phyloP scores from a whole-genome alignment of 1,140 invertebrate species.

The Brachionus koreanus region DNA sequence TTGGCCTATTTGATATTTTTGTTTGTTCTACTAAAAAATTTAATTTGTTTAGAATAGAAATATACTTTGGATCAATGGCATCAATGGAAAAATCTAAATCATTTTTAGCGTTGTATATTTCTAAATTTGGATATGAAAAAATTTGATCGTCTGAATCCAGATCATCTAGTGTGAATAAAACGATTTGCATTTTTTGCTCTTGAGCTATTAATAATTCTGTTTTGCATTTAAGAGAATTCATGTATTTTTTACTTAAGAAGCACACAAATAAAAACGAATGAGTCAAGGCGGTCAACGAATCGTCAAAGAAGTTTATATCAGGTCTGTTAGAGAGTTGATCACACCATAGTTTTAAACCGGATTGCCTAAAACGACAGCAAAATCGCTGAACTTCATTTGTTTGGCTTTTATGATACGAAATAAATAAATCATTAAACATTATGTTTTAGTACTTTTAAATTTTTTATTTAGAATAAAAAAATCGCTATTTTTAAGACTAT shows the following conservation, averaged over 20 bases:
- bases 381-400: neutral
- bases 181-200: constrained; percentile 13
- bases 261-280: constrained; percentile 17
- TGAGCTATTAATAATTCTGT: neutral
- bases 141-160: neutral
- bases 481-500: no score
- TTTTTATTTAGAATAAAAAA: neutral
- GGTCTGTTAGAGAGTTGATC: neutral
- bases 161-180: neutral
- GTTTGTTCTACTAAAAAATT: neutral
- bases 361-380: neutral
- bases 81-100: neutral
- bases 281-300: neutral
- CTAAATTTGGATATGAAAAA: neutral
- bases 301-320: neutral
- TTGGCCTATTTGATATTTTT: neutral
- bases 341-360: neutral
- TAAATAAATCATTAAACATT: neutral
- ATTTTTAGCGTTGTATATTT: neutral
- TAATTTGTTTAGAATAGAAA: neutral
- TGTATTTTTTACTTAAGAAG: neutral
- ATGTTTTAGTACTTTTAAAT: neutral
- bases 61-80: neutral
- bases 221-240: constrained; percentile 8
- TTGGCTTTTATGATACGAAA: neutral